Evolutionary conservation across 92 coral and sea anemone species (phyloP).

Genomic region (Anthopleura xanthogrammica): DNA sequence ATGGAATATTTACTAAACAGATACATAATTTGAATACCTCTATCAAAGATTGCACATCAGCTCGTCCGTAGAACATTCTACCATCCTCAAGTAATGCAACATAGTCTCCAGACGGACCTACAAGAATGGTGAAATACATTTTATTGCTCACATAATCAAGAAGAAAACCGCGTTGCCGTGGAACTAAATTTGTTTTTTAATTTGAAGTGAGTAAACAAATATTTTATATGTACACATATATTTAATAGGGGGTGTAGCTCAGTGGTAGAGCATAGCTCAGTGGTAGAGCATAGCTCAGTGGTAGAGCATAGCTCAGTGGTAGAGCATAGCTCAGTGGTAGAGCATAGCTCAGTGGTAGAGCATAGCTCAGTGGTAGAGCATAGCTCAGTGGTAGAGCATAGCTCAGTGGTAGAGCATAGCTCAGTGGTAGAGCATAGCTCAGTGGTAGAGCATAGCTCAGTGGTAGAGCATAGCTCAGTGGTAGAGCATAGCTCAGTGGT

Average conservation of each 20-base stretch:
- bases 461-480: conserved; percentile 96
- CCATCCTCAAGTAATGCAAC: conserved; percentile 37
- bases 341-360: conserved; percentile 96
- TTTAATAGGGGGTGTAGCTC: conserved; percentile 80
- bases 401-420: conserved; percentile 97
- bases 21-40: conserved; percentile 30
- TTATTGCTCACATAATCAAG: no score
- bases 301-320: conserved; percentile 95
- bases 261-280: conserved; percentile 96
- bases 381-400: conserved; percentile 95
- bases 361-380: conserved; percentile 97
- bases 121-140: not conserved
- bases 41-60: conserved; percentile 35
- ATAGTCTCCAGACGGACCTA: conserved; percentile 51
- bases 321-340: conserved; percentile 96
- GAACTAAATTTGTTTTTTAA: no score
- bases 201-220: no score
- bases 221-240: no score
- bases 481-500: conserved; percentile 95
- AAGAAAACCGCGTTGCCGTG: no score
- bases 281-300: conserved; percentile 96
- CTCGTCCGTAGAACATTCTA: conserved; percentile 61
- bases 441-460: conserved; percentile 96
- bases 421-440: conserved; percentile 96
- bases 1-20: not conserved